phyloP scores from a whole-genome alignment of 2,797 vertebrate genomes.

The Rhinella marina region DNA sequence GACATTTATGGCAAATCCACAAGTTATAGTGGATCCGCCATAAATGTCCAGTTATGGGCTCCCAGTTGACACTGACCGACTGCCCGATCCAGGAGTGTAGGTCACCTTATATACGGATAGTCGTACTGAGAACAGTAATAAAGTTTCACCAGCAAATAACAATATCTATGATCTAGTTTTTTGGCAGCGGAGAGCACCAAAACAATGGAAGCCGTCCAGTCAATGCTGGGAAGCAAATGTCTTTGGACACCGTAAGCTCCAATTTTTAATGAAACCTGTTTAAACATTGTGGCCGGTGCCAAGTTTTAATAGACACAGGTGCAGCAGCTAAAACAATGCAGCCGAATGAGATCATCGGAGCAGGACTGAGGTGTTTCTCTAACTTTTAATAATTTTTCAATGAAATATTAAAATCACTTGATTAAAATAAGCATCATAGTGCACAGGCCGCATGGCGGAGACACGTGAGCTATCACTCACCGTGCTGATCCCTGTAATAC shows the following conservation, averaged over 20 bases:
- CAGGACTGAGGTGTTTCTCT: not conserved
- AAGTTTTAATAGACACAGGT: slow-evolving; percentile 34
- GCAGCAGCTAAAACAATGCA: slow-evolving; percentile 14
- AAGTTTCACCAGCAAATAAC: not conserved
- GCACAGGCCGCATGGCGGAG: not conserved
- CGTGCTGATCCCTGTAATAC: not conserved
- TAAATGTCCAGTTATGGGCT: too few species aligned
- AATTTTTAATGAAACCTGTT: slow-evolving; percentile 28
- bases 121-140: not conserved
- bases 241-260: not conserved
- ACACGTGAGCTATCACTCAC: not conserved
- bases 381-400: not conserved
- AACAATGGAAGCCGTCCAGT: not conserved
- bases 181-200: not conserved
- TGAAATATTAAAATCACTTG: not conserved
- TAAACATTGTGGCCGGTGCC: not conserved
- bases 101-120: not conserved
- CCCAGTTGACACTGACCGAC: not conserved
- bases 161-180: not conserved
- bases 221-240: slow-evolving; percentile 17
- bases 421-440: not conserved
- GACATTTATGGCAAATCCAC: too few species aligned
- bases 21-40: too few species aligned
- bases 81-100: not conserved
- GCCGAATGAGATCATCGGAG: not conserved